phyloP scores from a whole-genome alignment of 2,888 invertebrate genomes.

The Drosophila pegasa region DNA sequence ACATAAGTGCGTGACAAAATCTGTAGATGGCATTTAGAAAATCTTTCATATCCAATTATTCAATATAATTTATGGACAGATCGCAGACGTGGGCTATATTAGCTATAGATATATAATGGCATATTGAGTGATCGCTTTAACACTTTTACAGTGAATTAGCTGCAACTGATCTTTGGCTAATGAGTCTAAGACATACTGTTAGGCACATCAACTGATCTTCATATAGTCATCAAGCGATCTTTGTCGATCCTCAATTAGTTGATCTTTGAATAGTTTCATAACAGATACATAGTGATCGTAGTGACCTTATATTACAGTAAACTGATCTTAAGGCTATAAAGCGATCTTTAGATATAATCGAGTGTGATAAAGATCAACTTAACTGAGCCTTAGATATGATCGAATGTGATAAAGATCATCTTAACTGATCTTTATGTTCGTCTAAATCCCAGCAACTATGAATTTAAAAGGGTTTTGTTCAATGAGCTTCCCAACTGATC shows the following conservation, averaged over 20 bases:
- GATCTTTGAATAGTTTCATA: not conserved
- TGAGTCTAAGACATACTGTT: not conserved
- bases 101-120: not conserved
- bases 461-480: not conserved
- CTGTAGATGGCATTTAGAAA: slow-evolving; percentile 4
- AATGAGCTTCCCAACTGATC: not conserved
- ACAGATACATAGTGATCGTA: too few relatives aligned
- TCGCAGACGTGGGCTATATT: not conserved
- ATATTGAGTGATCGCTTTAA: not conserved
- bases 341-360: not conserved
- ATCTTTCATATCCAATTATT: not conserved
- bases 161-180: not conserved
- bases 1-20: slow-evolving; percentile 20
- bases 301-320: too few relatives aligned
- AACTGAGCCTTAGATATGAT: too few relatives aligned
- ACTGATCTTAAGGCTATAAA: too few relatives aligned
- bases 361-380: not conserved
- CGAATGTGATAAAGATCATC: not conserved
- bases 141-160: too few relatives aligned
- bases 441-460: too few relatives aligned
- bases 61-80: not conserved
- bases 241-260: too few relatives aligned
- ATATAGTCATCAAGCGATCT: not conserved
- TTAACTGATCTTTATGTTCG: not conserved
- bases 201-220: not conserved